Evolutionary conservation across 2,797 vertebrate genomes (phyloP), one percentile per base, ranked within the genome.

Genomic region (Leptoclinus maculatus): DNA sequence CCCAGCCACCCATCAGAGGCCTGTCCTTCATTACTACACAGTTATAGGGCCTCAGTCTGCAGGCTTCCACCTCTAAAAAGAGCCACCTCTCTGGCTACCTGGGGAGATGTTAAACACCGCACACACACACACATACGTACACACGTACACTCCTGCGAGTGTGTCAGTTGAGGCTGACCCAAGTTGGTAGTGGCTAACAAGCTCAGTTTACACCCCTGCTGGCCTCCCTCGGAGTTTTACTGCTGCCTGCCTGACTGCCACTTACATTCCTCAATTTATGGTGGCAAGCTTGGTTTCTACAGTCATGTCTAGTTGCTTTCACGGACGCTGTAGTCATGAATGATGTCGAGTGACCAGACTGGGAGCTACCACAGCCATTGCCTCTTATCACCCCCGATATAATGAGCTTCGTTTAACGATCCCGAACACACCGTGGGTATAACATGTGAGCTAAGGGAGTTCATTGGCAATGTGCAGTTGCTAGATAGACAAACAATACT

Each of bases 201-300:
- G 89, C 89, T 93, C 82, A 78, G 82, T 87, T 94, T 92, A 92
- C 90, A 91, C 91, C 91, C 90, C 88, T 73, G 89, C 89, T 90
- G 84, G 89, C 88, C 90, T 92, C 90, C 88, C 87, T 85, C 73
- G 71, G 86, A 91, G 90, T 92, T 93, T 94, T 93, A 92, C 90
- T 92, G 83, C 90, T 73, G 92, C 86, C 87, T 85, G 84, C 89
- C 84, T 45, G 75, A 87, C 90, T 90, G 82, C 90, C 86, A 91
- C 86, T 92, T 79, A 71, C 93, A 95, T 95, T 95, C 93, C 94
- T 93, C 87, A 85, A 78, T 94, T 94, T 94, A 94, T 90, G 86
- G 91, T 88, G 92, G 81, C 81, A 87, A 68, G 86, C 82, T 89
- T 90, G 84, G 89, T 91, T 89, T 90, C 91, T 83, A 72, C 79